Evolutionary conservation across 2,113 vertebrate genomes (phyloP).

Genomic region (Cheirogaleus medius): DNA sequence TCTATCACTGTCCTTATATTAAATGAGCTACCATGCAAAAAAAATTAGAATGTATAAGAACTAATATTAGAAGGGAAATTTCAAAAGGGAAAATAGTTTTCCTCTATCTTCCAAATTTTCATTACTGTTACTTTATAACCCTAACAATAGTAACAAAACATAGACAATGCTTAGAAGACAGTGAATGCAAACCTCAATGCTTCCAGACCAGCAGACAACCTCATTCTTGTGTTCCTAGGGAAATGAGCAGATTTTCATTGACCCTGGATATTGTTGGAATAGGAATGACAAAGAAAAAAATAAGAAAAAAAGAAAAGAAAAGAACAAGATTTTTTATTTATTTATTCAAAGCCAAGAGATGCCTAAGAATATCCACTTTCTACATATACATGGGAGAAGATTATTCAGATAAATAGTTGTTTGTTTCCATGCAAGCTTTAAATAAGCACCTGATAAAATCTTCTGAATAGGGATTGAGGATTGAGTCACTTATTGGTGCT

Average conservation of each 20-base stretch:
- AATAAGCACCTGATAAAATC: conserved; percentile 18
- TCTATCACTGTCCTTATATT: neutral
- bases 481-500: neutral
- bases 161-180: neutral
- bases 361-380: neutral
- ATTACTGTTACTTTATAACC: neutral
- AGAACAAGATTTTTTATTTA: neutral
- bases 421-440: neutral
- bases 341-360: neutral
- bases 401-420: neutral
- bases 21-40: neutral
- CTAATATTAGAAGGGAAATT: neutral
- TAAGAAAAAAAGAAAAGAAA: neutral
- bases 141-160: neutral
- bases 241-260: neutral
- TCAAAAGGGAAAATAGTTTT: neutral
- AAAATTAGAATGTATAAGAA: neutral
- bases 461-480: neutral
- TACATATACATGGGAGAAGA: neutral
- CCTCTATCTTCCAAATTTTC: neutral
- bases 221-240: neutral
- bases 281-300: neutral
- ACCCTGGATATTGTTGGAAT: neutral
- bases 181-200: too few relatives aligned
- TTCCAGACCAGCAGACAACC: neutral